A percentile compares a stretch with the other conserved stretches of the same genome.
These are phyloP conservation scores for Mycalesis mineus DNA, from an alignment of 2,888 invertebrate genomes.

Conservation along the genomic window DNA sequence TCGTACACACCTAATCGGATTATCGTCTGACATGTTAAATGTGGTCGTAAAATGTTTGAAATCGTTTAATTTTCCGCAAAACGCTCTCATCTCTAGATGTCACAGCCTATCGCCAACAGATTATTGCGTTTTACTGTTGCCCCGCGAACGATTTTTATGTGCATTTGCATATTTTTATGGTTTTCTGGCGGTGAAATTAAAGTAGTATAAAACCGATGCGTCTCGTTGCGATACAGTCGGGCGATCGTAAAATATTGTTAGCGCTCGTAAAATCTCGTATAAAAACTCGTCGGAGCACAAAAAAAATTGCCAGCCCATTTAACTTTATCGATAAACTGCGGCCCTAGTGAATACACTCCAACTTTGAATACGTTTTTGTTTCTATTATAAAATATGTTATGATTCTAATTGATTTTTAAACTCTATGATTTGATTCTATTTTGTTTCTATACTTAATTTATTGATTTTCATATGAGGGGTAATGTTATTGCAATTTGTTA, in stretches of 20 bases:
- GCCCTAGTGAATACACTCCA: conserved; percentile 12
- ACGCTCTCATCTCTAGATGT: conserved; percentile 1
- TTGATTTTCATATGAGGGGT: too few relatives aligned
- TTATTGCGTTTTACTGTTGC: conserved; percentile 59
- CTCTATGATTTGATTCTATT: too few relatives aligned
- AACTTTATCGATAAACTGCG: conserved; percentile 22
- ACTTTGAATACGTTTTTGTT: conserved; percentile 1
- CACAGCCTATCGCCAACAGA: conserved; percentile 38
- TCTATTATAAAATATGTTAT: not conserved
- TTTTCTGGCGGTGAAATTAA: conserved; percentile 75
- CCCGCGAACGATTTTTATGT: conserved; percentile 60
- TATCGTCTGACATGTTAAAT: not conserved
- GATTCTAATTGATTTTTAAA: not conserved
- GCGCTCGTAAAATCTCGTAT: conserved; percentile 66
- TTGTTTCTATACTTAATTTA: too few relatives aligned
- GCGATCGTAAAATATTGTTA: conserved; percentile 71
- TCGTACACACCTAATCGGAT: not conserved
- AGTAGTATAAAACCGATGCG: conserved; percentile 71
- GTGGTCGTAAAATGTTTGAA: conserved; percentile 4
- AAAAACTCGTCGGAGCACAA: conserved; percentile 66
- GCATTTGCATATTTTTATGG: conserved; percentile 76
- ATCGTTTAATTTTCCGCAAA: conserved; percentile 4
- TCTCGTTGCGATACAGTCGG: conserved; percentile 65
- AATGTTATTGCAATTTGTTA: too few relatives aligned
- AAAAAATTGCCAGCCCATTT: conserved; percentile 58